These are phyloP conservation scores for Drepana falcataria DNA, from an alignment of 2,888 invertebrate species.

Conservation along the genomic window DNA sequence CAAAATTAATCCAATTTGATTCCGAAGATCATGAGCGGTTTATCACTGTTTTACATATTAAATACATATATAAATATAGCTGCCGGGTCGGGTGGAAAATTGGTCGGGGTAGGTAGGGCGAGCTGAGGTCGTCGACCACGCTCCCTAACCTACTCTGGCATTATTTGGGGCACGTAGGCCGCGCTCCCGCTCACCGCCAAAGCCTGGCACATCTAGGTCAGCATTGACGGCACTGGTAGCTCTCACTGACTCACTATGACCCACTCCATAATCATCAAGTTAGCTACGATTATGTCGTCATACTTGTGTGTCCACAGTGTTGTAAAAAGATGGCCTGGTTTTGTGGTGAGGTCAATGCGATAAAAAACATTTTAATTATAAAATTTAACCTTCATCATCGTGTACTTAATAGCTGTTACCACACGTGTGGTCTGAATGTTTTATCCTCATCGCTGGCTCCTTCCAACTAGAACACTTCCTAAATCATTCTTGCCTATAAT, in stretches of 20 bases:
- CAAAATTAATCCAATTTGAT: no score
- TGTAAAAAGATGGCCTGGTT: slow-evolving; percentile 6
- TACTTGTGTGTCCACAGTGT: slow-evolving; percentile 11
- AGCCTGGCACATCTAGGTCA: slow-evolving; percentile 70
- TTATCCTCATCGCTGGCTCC: no score
- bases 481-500: no score
- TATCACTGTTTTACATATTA: no score
- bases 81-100: slow-evolving; percentile 46
- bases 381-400: slow-evolving; percentile 17
- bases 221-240: slow-evolving; percentile 28
- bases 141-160: slow-evolving; percentile 71
- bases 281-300: slow-evolving; percentile 37
- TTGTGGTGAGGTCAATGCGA: slow-evolving; percentile 21
- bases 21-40: no score
- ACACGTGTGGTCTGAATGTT: not conserved
- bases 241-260: slow-evolving; percentile 50
- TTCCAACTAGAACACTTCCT: no score
- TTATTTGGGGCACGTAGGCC: slow-evolving; percentile 71
- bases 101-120: slow-evolving; percentile 42
- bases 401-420: not conserved
- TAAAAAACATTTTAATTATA: slow-evolving; percentile 20
- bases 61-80: not conserved
- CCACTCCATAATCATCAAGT: slow-evolving; percentile 29
- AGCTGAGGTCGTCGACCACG: slow-evolving; percentile 62
- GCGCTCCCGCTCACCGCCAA: slow-evolving; percentile 50